Evolutionary conservation across 1,140 invertebrate genomes (phyloP).

Genomic region (Eriosoma lanigerum): DNA sequence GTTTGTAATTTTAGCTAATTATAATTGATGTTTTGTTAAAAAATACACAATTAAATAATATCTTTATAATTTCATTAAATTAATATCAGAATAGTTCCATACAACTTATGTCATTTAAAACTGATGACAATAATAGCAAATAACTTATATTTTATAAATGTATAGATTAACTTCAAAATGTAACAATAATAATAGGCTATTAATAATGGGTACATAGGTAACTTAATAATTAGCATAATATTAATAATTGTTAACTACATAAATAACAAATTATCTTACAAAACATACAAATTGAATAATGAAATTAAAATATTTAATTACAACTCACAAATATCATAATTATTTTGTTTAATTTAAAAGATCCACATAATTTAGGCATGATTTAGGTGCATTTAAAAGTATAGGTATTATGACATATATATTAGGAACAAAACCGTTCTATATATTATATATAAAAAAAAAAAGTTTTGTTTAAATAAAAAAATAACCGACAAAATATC

Average conservation of each 20-base stretch:
- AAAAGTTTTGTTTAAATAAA: neutral
- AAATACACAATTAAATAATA: neutral
- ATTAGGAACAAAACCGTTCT: conserved; percentile 27
- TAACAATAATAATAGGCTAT: conserved; percentile 19
- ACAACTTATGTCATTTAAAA: neutral
- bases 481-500: conserved; percentile 7
- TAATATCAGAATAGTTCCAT: neutral
- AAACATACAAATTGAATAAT: conserved; percentile 16
- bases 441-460: neutral
- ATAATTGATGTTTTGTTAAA: neutral
- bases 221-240: conserved; percentile 21
- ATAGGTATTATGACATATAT: neutral
- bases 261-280: conserved; percentile 24
- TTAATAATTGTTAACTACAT: conserved; percentile 17
- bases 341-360: neutral
- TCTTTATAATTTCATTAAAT: neutral
- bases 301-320: conserved; percentile 29
- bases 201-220: neutral
- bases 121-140: neutral
- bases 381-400: neutral
- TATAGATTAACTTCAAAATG: neutral
- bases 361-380: neutral
- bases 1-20: neutral
- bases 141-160: neutral
- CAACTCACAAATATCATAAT: neutral